Base-by-base conservation (phyloP, 2,888 invertebrate species). In the Sisyra nigra region DNA sequence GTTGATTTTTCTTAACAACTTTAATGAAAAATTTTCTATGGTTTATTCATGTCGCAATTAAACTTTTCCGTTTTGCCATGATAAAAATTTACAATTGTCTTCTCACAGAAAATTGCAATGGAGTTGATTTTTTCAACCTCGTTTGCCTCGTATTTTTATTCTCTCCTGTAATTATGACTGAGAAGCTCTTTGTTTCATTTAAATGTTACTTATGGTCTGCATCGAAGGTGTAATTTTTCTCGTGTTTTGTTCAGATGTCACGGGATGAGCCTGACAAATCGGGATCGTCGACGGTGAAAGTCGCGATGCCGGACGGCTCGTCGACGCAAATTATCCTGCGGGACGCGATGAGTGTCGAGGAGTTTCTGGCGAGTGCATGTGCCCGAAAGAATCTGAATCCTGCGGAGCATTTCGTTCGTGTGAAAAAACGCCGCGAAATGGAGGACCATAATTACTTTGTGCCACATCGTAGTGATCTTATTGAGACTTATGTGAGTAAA, bases 361-460 rank as follows among this genome's bases (percentile, higher is more conserved):
- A 96, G 66, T 88, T 96, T 63, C 71, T 96, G 49, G 89, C 88
- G 36, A 82, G 81, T 52, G 92, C 92, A 40, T 94, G 94, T 67
- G 83, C 81, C 50, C 76, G 92, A 52, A 87, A 92, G 60, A 87
- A 84, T 54, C 78, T 96, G 51, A 91, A 87, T 65, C 83, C 93
- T 31, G 84, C 88, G 65, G 94, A 96, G 62, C 93, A 94, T 66
- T 96, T 94, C 66, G 87, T 96, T 45, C 74, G 93, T 52, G 88
- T 92, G 51, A 91, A 91, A 68, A 91, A 92, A 62, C 79, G 92
- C 52, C 76, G 86, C 52, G 92, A 93, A 57, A 87, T 91, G 80
- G 92, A 92, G 62, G 91, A 91, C 65, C 88, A 88, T 64, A 91
- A 91, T 67, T 93, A 91, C 67, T 91, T 91, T 66, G 92, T 94